Base-by-base conservation (phyloP, 53 echinoderm and acorn worm species). In the Echinarachnius parma region DNA sequence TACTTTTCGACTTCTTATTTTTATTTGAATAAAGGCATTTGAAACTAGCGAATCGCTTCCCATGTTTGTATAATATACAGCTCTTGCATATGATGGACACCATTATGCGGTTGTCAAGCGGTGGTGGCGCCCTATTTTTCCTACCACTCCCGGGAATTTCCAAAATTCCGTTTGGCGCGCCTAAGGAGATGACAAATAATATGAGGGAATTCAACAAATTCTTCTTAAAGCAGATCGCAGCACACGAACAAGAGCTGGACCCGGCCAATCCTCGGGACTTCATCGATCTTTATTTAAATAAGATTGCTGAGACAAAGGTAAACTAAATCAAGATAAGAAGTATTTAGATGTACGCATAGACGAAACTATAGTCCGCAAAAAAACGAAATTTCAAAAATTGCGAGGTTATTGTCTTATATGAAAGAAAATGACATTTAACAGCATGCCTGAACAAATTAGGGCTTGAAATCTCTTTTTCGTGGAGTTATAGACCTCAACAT, bases 261-360 rank as follows among this genome's bases (percentile, higher is more conserved):
- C 49, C 31, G 18, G 80, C 27, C 8, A 24, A 80, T 31, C 80
- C 80, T 0, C 46, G 60, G 25, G 80, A 80, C 45, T 80, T 80
- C 52, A 80, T 80, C 16, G 80, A 80, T 29, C 47, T 80, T 25
- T 80, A 80, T 28, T 59, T 80, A 0, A 59, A 33, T 34, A 59
- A 59, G 59, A 80, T 80, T 21, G 46, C 48, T 1, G 77, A 62
- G 14, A 36, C 65, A 8, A 65, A 47, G 65, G 65, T 47, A 28
- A n/a, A n/a, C n/a, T n/a, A n/a, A n/a, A n/a, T n/a, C n/a, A n/a
- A n/a, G n/a, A n/a, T n/a, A n/a, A n/a, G n/a, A n/a, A n/a, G n/a
- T n/a, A n/a, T n/a, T n/a, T n/a, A n/a, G n/a, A n/a, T n/a, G n/a
- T n/a, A n/a, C n/a, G n/a, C n/a, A n/a, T n/a, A n/a, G n/a, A n/a